Evolutionary conservation across 2,797 vertebrate species (phyloP).

Genomic region (Heliangelus exortis): DNA sequence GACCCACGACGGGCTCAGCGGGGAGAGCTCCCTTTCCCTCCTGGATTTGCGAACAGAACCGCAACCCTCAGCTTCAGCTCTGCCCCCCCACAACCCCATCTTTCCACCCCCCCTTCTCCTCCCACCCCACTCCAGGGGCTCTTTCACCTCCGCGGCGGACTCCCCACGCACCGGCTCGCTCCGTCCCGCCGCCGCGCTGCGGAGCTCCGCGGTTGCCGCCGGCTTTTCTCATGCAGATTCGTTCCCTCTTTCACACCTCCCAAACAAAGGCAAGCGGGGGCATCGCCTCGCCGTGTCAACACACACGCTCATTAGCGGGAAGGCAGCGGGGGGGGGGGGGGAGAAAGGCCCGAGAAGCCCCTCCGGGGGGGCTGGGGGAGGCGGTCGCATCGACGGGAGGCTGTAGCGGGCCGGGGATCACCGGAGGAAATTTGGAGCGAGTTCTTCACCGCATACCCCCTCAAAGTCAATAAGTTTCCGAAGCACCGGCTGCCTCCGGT

Average conservation of each 20-base stretch:
- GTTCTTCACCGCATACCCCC: background rate
- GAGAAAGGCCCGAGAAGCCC: constrained; percentile 22
- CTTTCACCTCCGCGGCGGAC: background rate
- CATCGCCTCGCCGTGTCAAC: constrained; percentile 79
- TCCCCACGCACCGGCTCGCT: constrained; percentile 39
- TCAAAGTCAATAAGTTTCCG: background rate
- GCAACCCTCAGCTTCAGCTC: background rate
- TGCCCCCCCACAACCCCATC: background rate
- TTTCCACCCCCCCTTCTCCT: too few relatives aligned
- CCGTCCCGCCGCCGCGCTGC: background rate
- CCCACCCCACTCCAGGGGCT: background rate
- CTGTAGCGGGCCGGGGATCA: background rate
- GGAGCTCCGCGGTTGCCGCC: constrained; percentile 59
- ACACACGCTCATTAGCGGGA: constrained; percentile 79
- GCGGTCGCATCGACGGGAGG: constrained; percentile 10
- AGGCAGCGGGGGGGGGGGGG: background rate
- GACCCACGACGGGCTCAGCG: background rate
- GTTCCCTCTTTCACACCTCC: constrained; percentile 82
- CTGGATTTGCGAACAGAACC: background rate
- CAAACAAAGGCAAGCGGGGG: constrained; percentile 84
- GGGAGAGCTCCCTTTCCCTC: background rate
- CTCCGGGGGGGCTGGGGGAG: constrained; percentile 38
- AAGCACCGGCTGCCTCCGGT: background rate
- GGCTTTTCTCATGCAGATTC: constrained; percentile 73
- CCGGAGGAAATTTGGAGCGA: constrained; percentile 40